A percentile compares a stretch with the other conserved stretches of the same genome.
These are phyloP conservation scores for Nothocercus julius DNA, from an alignment of 2,113 vertebrate genomes.

Conservation along the genomic window DNA sequence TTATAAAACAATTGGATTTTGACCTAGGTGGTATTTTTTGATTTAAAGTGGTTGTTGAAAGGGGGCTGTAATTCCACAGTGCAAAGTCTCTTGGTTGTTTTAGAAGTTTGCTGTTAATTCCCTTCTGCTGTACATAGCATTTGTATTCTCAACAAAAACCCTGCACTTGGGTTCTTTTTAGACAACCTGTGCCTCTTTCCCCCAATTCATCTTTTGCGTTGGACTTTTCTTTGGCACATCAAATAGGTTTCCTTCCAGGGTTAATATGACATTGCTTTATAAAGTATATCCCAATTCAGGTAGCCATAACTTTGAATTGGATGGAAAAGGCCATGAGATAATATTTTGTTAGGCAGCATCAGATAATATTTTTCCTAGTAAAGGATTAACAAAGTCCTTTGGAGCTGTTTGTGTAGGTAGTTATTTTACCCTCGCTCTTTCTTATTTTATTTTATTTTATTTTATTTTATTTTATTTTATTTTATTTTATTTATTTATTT, in stretches of 20 bases:
- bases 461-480: background rate
- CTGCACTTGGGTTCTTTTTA: background rate
- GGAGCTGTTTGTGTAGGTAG: background rate
- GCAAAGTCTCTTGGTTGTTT: background rate
- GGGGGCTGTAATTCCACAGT: background rate
- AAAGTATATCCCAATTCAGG: background rate
- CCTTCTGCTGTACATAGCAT: fast-evolving
- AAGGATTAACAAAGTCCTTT: background rate
- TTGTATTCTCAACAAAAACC: background rate
- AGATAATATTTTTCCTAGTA: background rate
- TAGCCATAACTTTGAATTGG: background rate
- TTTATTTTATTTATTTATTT: background rate
- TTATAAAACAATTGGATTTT: background rate
- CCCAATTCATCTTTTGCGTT: background rate
- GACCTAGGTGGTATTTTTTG: background rate
- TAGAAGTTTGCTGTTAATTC: background rate
- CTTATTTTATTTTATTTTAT: background rate
- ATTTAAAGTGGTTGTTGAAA: background rate
- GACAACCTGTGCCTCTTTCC: background rate
- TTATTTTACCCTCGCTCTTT: background rate
- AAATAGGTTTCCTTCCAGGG: background rate
- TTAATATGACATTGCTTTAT: background rate
- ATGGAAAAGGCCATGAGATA: background rate
- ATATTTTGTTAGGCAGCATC: background rate
- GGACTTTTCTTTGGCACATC: background rate